Evolutionary conservation across 1,140 invertebrate genomes (phyloP).

Genomic region (Mamestra configurata): DNA sequence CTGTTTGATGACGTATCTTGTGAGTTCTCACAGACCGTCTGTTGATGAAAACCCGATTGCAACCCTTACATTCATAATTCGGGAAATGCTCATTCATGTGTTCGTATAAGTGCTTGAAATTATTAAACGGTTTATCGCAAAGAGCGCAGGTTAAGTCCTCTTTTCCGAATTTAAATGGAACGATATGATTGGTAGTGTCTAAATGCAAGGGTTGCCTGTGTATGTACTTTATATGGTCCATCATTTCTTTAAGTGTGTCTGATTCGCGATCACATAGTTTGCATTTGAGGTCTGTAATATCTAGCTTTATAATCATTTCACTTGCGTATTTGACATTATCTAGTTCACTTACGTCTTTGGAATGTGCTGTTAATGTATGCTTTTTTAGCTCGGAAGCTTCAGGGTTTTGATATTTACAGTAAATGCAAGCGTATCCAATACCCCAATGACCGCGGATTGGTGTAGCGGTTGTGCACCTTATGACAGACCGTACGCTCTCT

Average conservation of each 20-base stretch:
- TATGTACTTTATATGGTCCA: slow-evolving; percentile 1
- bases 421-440: slow-evolving; percentile 41
- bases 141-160: slow-evolving; percentile 42
- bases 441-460: slow-evolving; percentile 30
- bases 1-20: neutral
- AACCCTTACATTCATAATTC: slow-evolving; percentile 59
- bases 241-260: slow-evolving; percentile 32
- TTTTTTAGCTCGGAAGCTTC: slow-evolving; percentile 13
- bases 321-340: neutral
- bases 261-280: slow-evolving; percentile 28
- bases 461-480: slow-evolving; percentile 46
- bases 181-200: slow-evolving; percentile 18
- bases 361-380: slow-evolving; percentile 32
- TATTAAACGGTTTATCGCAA: slow-evolving; percentile 40
- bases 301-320: slow-evolving; percentile 31
- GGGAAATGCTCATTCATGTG: slow-evolving; percentile 63
- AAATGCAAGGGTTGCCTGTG: slow-evolving; percentile 14
- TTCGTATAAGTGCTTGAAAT: slow-evolving; percentile 46
- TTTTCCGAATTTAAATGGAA: slow-evolving; percentile 48
- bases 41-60: slow-evolving; percentile 45
- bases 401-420: slow-evolving; percentile 30
- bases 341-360: neutral
- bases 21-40: slow-evolving; percentile 1
- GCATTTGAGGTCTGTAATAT: slow-evolving; percentile 51
- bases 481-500: slow-evolving; percentile 8